A percentile compares a stretch with the other conserved stretches of the same genome.
phyloP scores from a whole-genome alignment of 2,888 invertebrate species.

The Neoscelio sp. region DNA sequence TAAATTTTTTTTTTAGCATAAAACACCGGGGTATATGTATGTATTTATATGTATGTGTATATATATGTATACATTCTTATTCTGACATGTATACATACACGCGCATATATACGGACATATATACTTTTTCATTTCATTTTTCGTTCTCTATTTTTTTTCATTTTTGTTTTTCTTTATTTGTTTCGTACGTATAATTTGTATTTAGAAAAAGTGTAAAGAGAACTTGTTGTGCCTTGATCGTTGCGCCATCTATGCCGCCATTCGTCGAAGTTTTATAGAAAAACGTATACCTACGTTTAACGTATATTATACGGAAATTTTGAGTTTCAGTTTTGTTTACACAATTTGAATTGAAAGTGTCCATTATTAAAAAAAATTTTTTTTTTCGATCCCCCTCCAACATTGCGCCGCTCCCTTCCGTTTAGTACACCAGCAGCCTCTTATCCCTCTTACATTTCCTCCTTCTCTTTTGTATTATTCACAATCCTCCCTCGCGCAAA shows the following conservation, averaged over 20 bases:
- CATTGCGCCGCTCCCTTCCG: too few relatives aligned
- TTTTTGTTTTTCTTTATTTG: constrained; percentile 55
- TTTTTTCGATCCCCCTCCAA: too few relatives aligned
- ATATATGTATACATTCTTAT: constrained; percentile 20
- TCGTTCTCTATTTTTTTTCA: too few relatives aligned
- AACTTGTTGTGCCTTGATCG: constrained; percentile 72
- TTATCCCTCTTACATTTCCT: constrained; percentile 61
- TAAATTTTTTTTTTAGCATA: constrained; percentile 43
- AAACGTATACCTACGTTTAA: too few relatives aligned
- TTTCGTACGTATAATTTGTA: constrained; percentile 56
- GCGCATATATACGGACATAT: constrained; percentile 45
- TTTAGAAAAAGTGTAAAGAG: constrained; percentile 76
- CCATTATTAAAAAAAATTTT: too few relatives aligned
- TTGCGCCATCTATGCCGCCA: constrained; percentile 46
- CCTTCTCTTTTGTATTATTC: constrained; percentile 55
- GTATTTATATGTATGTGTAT: constrained; percentile 16
- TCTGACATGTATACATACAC: constrained; percentile 13
- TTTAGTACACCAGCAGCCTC: constrained; percentile 52
- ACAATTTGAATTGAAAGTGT: too few relatives aligned
- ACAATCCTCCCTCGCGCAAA: constrained; percentile 40
- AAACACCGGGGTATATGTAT: constrained; percentile 26
- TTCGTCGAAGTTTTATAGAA: too few relatives aligned
- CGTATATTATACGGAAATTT: too few relatives aligned
- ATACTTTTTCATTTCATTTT: constrained; percentile 47
- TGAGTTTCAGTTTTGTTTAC: too few relatives aligned